Percentiles rank a stretch among this genome's conserved stretches.
phyloP scores from a whole-genome alignment of 2,888 invertebrate genomes.

The Quadroppia sp. region DNA sequence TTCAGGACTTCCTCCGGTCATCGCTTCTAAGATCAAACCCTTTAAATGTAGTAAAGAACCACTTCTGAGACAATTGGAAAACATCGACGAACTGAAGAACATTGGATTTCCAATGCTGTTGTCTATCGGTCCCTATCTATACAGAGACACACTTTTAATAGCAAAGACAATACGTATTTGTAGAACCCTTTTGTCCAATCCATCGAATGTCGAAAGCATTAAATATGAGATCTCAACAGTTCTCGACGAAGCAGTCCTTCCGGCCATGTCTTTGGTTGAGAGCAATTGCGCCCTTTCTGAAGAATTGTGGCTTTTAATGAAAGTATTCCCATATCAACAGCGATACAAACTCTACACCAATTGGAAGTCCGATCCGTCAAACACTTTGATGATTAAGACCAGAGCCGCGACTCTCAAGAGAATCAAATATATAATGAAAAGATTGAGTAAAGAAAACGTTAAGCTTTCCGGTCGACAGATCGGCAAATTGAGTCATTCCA shows the following conservation, averaged over 20 bases:
- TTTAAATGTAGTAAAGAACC: conserved; percentile 45
- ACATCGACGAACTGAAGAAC: conserved; percentile 68
- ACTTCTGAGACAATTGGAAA: conserved; percentile 59
- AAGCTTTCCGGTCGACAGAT: conserved; percentile 92
- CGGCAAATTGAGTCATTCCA: conserved; percentile 93
- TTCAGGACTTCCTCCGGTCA: conserved; percentile 64
- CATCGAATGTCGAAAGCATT: conserved; percentile 58
- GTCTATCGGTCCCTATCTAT: conserved; percentile 78
- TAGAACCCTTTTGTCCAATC: conserved; percentile 54
- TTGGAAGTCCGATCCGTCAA: conserved; percentile 90
- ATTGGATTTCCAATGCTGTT: conserved; percentile 78
- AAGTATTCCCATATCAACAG: conserved; percentile 74
- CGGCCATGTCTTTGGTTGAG: conserved; percentile 83
- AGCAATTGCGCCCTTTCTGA: conserved; percentile 94
- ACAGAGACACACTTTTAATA: conserved; percentile 80
- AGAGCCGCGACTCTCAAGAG: conserved; percentile 82
- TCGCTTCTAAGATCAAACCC: conserved; percentile 38
- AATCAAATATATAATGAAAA: conserved; percentile 92
- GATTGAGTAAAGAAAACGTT: conserved; percentile 91
- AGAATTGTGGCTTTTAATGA: conserved; percentile 86
- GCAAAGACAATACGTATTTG: conserved; percentile 69
- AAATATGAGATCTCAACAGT: conserved; percentile 79
- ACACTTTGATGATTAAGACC: conserved; percentile 76
- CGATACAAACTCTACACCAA: conserved; percentile 73
- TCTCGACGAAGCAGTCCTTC: conserved; percentile 81